Base-by-base conservation (phyloP, 1,140 invertebrate species). In the Lordiphosa collinella region DNA sequence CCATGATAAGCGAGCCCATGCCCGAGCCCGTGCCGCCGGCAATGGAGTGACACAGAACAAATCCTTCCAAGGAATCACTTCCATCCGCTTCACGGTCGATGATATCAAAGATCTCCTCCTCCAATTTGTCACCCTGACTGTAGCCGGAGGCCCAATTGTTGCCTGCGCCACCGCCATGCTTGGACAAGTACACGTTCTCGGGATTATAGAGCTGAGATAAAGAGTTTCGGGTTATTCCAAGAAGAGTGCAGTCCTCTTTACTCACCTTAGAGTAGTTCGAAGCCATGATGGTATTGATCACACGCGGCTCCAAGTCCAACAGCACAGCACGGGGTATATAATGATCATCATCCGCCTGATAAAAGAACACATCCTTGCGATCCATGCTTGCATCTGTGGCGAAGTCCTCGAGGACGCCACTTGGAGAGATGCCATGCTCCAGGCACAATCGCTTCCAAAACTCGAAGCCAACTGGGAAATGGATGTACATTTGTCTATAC, bases 101-200 rank as follows among this genome's bases (percentile, higher is more conserved):
- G 49, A 99, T 99, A 90, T 99, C 98, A 91, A 99, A 99, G 38
- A 99, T 96, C 91, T 99, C 97, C 90, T 99, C 98, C 89, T 98
- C 95, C 1, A 99, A 90, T 85, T 95, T 95, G 88, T 99, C 97
- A 44, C 97, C 97, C 90, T 97, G 95, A 67, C 95, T 94, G 89
- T 96, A 99, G 9, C 98, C 98, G 49, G 95, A 95, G 10, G 98
- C 98, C 99, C 99, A 99, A 90, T 99, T 99, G 89, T 99, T 99
- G 48, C 99, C 98, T 53, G 99, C 98, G 65, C 98, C 98, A 53
- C 99, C 98, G 9, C 99, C 99, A 90, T 98, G 94, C 91, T 98
- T 98, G 0, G 97, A 99, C 54, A 99, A 88, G 89, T 98, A 99
- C 8, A 99, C 95, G 92, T 99, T 99, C 91, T 99, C 99, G 50